Conservation (phyloP, 2,113 vertebrate species). For the Scopus umbretta region DNA sequence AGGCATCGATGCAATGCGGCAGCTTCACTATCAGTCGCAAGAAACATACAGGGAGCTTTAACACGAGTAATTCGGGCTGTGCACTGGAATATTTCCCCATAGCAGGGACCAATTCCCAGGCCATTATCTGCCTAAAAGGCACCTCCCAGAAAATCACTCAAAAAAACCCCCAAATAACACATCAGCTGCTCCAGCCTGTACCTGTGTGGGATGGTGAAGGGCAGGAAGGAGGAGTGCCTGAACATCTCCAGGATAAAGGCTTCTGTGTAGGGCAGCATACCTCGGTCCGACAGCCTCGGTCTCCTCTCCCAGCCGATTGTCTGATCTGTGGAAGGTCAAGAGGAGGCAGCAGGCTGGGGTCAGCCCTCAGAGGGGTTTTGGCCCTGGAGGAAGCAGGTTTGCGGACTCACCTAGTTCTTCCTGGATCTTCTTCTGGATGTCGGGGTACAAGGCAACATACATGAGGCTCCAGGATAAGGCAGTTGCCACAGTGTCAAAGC, state of each 20-base stretch:
- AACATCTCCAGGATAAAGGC: slow-evolving; percentile 90
- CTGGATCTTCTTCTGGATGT: slow-evolving; percentile 82
- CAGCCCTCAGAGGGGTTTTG: background rate
- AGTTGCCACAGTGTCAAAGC: slow-evolving; percentile 90
- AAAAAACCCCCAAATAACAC: accelerated
- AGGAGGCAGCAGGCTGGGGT: background rate
- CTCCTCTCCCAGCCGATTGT: slow-evolving; percentile 73
- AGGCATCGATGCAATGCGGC: too few species aligned
- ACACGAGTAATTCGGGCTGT: background rate
- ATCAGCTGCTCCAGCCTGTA: background rate
- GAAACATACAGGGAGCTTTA: background rate
- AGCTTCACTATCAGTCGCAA: accelerated
- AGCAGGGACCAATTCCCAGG: background rate
- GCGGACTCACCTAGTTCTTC: slow-evolving; percentile 81
- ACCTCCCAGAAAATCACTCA: background rate
- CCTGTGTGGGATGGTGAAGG: slow-evolving; percentile 83
- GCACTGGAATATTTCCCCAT: background rate
- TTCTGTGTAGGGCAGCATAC: slow-evolving; percentile 77
- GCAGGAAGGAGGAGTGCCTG: slow-evolving; percentile 86
- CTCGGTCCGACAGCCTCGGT: slow-evolving; percentile 77
- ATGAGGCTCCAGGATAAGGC: slow-evolving; percentile 87
- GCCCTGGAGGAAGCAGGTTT: accelerated
- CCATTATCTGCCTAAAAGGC: background rate
- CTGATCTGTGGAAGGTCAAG: slow-evolving; percentile 63
- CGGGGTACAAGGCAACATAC: slow-evolving; percentile 73